These are phyloP conservation scores for Drosophila bocki DNA, from an alignment of 1,140 invertebrate genomes.

Conservation along the genomic window DNA sequence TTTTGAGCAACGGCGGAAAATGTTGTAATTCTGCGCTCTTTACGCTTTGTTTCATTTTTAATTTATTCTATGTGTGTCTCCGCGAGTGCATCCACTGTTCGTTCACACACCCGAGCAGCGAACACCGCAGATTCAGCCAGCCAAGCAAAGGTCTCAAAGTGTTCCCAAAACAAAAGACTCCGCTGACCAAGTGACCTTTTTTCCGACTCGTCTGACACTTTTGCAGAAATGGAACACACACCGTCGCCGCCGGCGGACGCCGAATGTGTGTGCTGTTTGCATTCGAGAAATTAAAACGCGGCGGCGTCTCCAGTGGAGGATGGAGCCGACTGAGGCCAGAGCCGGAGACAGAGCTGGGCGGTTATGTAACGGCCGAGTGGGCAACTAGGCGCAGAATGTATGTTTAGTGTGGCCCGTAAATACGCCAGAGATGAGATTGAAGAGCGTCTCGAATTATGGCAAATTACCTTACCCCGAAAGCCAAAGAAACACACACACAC, in stretches of 20 bases:
- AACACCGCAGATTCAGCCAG: slow-evolving; percentile 30
- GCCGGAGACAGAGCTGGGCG: slow-evolving; percentile 18
- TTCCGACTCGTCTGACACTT: slow-evolving; percentile 68
- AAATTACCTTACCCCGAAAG: slow-evolving; percentile 41
- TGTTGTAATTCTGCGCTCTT: slow-evolving; percentile 81
- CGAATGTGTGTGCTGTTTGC: slow-evolving; percentile 35
- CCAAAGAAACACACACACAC: slow-evolving; percentile 9
- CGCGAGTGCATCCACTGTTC: slow-evolving; percentile 70
- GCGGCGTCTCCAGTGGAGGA: slow-evolving; percentile 31
- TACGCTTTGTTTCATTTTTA: slow-evolving; percentile 83
- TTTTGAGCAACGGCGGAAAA: slow-evolving; percentile 80
- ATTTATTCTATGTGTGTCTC: slow-evolving; percentile 75
- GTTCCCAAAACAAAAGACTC: slow-evolving; percentile 71
- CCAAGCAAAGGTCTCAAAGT: slow-evolving; percentile 66
- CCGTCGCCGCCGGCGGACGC: not conserved
- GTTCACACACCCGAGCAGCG: slow-evolving; percentile 50
- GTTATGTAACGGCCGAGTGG: slow-evolving; percentile 57
- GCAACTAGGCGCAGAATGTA: slow-evolving; percentile 52
- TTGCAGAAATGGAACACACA: slow-evolving; percentile 69
- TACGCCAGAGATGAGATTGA: slow-evolving; percentile 54
- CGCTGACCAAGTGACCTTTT: slow-evolving; percentile 80
- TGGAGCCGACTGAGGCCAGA: slow-evolving; percentile 28
- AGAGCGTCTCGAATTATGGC: slow-evolving; percentile 54
- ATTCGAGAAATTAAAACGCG: slow-evolving; percentile 60
- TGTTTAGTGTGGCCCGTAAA: slow-evolving; percentile 56